A percentile compares a stretch with the other conserved stretches of the same genome.
These are phyloP conservation scores for Orgyia antiqua DNA, from an alignment of 2,888 invertebrate genomes.

Conservation along the genomic window DNA sequence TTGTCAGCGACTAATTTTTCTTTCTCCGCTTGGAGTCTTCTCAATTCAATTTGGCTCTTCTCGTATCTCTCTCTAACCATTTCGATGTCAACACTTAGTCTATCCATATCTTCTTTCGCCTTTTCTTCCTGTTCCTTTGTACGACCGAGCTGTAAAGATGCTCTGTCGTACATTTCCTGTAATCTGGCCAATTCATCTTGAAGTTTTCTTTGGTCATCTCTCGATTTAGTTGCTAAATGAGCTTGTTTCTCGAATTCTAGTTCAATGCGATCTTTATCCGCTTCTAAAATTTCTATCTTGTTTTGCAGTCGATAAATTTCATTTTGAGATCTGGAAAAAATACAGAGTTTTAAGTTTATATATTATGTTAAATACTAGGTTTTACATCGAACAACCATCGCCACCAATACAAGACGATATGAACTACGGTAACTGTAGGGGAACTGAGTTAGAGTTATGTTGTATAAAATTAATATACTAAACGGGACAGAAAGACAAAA, in stretches of 20 bases:
- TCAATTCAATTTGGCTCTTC: slow-evolving; percentile 90
- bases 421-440: slow-evolving; percentile 8
- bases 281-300: slow-evolving; percentile 91
- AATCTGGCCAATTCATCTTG: slow-evolving; percentile 91
- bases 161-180: slow-evolving; percentile 93
- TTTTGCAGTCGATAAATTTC: slow-evolving; percentile 93
- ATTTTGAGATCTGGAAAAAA: slow-evolving; percentile 85
- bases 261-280: slow-evolving; percentile 91
- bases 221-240: slow-evolving; percentile 85
- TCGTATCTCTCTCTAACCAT: slow-evolving; percentile 93
- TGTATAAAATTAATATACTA: too few relatives aligned
- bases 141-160: slow-evolving; percentile 89
- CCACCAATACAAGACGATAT: slow-evolving; percentile 67
- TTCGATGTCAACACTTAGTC: slow-evolving; percentile 87
- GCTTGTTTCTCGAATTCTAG: slow-evolving; percentile 92
- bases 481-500: too few relatives aligned
- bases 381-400: slow-evolving; percentile 30
- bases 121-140: slow-evolving; percentile 95
- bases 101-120: slow-evolving; percentile 89
- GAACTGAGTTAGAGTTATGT: too few relatives aligned
- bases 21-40: slow-evolving; percentile 89
- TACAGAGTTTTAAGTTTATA: too few relatives aligned
- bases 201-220: slow-evolving; percentile 90
- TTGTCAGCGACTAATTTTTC: slow-evolving; percentile 91
- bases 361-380: too few relatives aligned